These are phyloP conservation scores for Prionailurus viverrinus DNA, from an alignment of 2,113 vertebrate genomes.

Conservation along the genomic window DNA sequence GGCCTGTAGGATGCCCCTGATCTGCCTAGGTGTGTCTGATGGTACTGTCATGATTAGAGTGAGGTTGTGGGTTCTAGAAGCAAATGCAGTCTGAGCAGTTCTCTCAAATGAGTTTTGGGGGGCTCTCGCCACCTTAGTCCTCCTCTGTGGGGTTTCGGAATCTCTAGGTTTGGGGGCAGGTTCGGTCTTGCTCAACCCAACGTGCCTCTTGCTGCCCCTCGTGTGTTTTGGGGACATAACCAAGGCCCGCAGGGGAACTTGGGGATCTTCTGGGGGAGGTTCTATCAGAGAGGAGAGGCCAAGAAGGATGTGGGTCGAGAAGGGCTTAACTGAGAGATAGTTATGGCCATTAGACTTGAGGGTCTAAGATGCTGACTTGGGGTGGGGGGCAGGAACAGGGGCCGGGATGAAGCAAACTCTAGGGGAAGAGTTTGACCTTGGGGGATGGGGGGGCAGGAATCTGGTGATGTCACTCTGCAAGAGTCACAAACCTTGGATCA, in stretches of 20 bases:
- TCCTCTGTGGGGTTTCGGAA: background rate
- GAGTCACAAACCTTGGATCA: background rate
- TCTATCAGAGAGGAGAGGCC: background rate
- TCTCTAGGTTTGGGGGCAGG: background rate
- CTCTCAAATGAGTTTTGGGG: background rate
- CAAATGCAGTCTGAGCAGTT: background rate
- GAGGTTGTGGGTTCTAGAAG: background rate
- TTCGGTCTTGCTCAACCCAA: background rate
- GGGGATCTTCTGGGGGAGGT: background rate
- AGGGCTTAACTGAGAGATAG: background rate
- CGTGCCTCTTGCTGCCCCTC: fast-evolving
- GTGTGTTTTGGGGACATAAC: background rate
- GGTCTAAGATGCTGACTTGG: background rate
- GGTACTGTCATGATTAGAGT: too few species aligned
- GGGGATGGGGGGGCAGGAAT: fast-evolving
- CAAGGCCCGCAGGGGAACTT: background rate
- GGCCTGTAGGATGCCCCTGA: background rate
- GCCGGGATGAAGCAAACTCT: background rate
- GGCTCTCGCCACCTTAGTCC: background rate
- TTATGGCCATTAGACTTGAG: background rate
- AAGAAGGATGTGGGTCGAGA: background rate
- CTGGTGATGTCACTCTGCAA: background rate
- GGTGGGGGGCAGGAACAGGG: background rate
- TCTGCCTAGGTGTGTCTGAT: background rate
- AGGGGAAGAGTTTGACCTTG: background rate